A percentile compares a stretch with the other conserved stretches of the same genome.
phyloP scores from a whole-genome alignment of 2,888 invertebrate genomes.

The Andrena dorsata region DNA sequence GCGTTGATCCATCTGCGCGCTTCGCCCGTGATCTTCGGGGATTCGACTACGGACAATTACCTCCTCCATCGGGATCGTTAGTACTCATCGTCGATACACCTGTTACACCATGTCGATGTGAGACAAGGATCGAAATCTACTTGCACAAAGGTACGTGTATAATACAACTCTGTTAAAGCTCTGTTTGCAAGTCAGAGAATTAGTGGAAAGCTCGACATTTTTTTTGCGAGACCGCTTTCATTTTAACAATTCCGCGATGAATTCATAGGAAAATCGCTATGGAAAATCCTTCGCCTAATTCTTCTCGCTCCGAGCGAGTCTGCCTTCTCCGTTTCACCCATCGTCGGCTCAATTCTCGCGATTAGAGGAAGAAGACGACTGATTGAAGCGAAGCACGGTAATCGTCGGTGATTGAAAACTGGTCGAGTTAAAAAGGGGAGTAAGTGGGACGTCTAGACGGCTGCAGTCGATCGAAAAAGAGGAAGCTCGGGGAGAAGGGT shows the following conservation, averaged over 20 bases:
- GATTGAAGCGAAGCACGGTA: slow-evolving; percentile 44
- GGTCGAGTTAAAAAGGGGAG: slow-evolving; percentile 42
- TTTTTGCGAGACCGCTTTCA: neutral
- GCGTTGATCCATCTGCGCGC: too few relatives aligned
- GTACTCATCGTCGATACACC: neutral
- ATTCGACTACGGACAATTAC: neutral
- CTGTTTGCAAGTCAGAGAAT: neutral
- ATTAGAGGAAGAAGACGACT: slow-evolving; percentile 29
- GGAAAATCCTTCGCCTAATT: slow-evolving; percentile 19
- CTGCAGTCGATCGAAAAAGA: slow-evolving; percentile 40
- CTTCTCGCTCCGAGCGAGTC: neutral
- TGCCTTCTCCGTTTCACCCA: neutral
- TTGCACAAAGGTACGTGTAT: neutral
- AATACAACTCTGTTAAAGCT: too few relatives aligned
- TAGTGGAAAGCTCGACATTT: neutral
- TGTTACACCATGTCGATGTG: neutral
- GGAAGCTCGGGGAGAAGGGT: neutral
- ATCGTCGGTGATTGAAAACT: slow-evolving; percentile 62
- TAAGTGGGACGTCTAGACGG: slow-evolving; percentile 63
- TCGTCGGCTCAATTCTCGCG: slow-evolving; percentile 5
- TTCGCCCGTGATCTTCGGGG: too few relatives aligned
- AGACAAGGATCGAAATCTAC: neutral
- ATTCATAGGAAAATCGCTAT: neutral
- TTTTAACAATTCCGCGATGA: neutral
- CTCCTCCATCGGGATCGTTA: neutral